Evolutionary conservation across 2,888 invertebrate genomes (phyloP), one percentile per base, ranked within the genome.

Genomic region (Volucella bombylans): DNA sequence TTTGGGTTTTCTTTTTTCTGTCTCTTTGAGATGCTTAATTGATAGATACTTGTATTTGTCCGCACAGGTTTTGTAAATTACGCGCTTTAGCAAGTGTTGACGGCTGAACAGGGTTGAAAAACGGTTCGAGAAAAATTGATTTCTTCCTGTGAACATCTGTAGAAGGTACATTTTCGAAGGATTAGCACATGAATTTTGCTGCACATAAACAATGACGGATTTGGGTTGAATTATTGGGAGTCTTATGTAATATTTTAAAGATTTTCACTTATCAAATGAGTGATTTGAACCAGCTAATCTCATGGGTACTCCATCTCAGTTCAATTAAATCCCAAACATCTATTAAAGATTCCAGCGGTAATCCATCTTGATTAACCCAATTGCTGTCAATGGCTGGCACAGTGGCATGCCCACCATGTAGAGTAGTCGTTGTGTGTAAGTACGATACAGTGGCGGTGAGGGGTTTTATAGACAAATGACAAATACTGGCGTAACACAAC

Each of bases 361-460:
- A 82, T 82, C 67, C 67, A 64, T 78, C 78, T 82, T 78, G 67
- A 82, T 77, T 82, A 77, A 65, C 54, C 61, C 68, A 82, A 82
- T 72, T 82, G 72, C 82, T 78, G 77, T 82, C 77, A 57, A 57
- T 76, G 61, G 38, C 49, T 72, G 67, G 65, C 15, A 11, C 23
- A 2, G 15, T 10, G 43, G 39, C 57, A 31, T 50, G 50, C 55
- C 38, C 39, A 65, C 62, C 15, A 45, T 49, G 50, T 38, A 9
- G 23, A 8, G 38, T 11, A 50, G 18, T 14, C 59, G 43, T 2
- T 23, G 23, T 23, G 4, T 23, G 23, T 23, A 23, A 31, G 31
- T 31, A 31, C 6, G 31, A 31, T 31, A 31, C 6, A 31, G 6
- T 0, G 6, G 49, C 11, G 23, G 1, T 12, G 15, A 39, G 50